phyloP scores from a whole-genome alignment of 2,797 vertebrate genomes.

The Xyrichtys novacula region DNA sequence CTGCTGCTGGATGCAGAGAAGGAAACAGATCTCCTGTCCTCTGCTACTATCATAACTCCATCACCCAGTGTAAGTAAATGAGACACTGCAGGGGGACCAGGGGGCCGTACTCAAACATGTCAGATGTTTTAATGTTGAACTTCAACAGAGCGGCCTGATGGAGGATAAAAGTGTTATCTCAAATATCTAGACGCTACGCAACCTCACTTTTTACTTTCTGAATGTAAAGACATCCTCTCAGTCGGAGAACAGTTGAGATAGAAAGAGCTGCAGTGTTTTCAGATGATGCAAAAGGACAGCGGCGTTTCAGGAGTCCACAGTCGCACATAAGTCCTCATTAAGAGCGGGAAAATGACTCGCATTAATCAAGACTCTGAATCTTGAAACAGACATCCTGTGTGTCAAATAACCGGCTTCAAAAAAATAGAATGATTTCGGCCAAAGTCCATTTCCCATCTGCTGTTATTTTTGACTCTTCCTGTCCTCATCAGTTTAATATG shows the following conservation, averaged over 20 bases:
- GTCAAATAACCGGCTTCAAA: neutral
- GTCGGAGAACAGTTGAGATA: neutral
- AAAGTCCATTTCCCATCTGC: neutral
- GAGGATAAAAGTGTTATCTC: conserved; percentile 14
- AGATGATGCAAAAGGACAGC: neutral
- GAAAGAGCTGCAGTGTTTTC: too few relatives aligned
- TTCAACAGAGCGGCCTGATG: neutral
- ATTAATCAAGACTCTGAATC: neutral
- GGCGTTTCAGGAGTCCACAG: neutral
- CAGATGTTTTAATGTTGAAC: conserved; percentile 37
- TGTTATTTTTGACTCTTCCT: neutral
- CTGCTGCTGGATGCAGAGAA: conserved; percentile 34
- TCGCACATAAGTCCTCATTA: neutral
- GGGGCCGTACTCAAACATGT: conserved; percentile 24
- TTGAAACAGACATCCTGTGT: neutral
- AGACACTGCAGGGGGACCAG: conserved; percentile 21
- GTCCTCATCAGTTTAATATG: neutral
- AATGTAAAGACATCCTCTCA: conserved; percentile 2
- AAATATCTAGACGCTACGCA: conserved; percentile 48
- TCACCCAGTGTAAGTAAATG: conserved; percentile 36
- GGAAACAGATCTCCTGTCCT: conserved; percentile 23
- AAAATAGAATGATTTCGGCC: neutral
- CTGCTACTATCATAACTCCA: conserved; percentile 37
- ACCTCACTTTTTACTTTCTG: conserved; percentile 24
- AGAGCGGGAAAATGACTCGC: neutral